Evolutionary conservation across 2,113 vertebrate species (phyloP).

Genomic region (Gymnogyps californianus): DNA sequence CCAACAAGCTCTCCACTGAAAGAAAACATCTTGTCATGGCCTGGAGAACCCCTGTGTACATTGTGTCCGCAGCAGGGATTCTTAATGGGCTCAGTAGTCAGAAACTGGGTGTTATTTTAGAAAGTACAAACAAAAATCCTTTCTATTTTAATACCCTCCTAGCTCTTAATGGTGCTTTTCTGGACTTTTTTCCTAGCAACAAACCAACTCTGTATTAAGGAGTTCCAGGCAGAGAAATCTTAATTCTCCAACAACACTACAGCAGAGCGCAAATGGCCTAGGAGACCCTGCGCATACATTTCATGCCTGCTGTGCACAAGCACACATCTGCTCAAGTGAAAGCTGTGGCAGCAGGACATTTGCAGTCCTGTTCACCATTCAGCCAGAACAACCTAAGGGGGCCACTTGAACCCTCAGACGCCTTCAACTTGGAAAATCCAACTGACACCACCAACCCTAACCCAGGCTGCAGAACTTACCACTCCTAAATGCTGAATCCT

Average conservation of each 20-base stretch:
- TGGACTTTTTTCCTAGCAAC: background rate
- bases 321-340: background rate
- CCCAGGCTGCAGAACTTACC: background rate
- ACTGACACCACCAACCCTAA: background rate
- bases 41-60: background rate
- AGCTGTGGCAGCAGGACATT: background rate
- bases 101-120: background rate
- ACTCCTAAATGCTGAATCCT: background rate
- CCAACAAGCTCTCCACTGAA: slow-evolving; percentile 18
- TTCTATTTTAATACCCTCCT: background rate
- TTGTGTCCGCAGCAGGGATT: background rate
- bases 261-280: background rate
- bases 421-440: background rate
- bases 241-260: background rate
- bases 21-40: background rate
- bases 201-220: background rate
- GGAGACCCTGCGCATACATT: background rate
- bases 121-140: background rate
- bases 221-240: background rate
- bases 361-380: background rate
- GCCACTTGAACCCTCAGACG: background rate
- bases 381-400: background rate
- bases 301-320: background rate
- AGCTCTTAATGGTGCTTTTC: background rate
- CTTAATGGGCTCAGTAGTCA: background rate